Evolutionary conservation across 1,140 invertebrate genomes (phyloP), one percentile per base, ranked within the genome.

Genomic region (Pentalonia nigronervosa): DNA sequence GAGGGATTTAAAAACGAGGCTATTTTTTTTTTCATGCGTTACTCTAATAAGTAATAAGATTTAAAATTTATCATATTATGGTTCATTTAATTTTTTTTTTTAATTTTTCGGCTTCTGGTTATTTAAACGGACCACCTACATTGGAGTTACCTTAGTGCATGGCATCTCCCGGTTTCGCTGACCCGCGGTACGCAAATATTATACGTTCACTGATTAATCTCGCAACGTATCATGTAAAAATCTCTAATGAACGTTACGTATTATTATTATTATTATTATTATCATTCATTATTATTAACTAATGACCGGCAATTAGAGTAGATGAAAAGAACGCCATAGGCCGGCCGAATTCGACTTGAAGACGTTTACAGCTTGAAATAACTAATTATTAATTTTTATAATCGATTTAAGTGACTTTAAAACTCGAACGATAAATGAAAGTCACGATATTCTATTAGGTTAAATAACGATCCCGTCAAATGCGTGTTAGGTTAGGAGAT

Each of bases 301-400:
- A 90, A 90, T 90, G 88, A 90, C 34, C 88, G 88, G 88, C 88
- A 36, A 90, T 90, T 56, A 56, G 34, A 90, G 50, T 53, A 50
- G 36, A 90, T 36, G 88, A 90, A 56, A 53, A 90, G 8, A 53
- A 34, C 34, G 50, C 34, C 88, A 90, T 56, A 36, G 88, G 50
- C 34, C 50, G 34, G 50, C 25, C n/a, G 48, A 36, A 25, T 56
- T 56, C 3, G 87, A 88, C 14, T 88, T 50, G 6, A 6, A 34
- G 86, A 48, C 9, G 45, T 50, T 30, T 50, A 25, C 50, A 25
- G n/a, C 36, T n/a, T 25, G 50, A 36, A 90, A 90, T 90, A 56
- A 56, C 50, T 56, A 56, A 56, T 56, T 90, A 53, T 56, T 90
- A 53, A 90, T 90, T 50, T 48, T 48, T 50, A 48, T 87, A 87